Evolutionary conservation across 1,140 invertebrate genomes (phyloP), one percentile per base, ranked within the genome.

Genomic region (Temnothorax nylanderi): DNA sequence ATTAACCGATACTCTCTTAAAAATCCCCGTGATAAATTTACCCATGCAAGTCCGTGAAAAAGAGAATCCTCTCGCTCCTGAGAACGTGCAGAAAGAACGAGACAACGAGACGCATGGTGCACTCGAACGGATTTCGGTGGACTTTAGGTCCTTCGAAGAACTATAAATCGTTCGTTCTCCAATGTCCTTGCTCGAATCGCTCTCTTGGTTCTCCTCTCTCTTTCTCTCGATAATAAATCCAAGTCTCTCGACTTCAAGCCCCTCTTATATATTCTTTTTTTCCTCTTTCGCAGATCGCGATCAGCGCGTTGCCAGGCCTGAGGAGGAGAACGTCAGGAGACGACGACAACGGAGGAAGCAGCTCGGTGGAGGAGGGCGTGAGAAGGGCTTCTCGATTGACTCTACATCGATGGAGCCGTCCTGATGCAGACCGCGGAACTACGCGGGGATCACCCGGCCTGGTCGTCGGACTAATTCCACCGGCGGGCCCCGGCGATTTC

Each of bases 341-440:
- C 37, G 51, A 34, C 49, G n/a, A 78, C 41, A 58, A 32, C 47
- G 69, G 69, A 74, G 44, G 34, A 47, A 49, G 60, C 54, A 26
- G 37, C 26, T 47, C 71, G n/a, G 13, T 11, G 11, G 62, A 69
- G 49, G 10, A 54, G 37, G 65, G 34, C 54, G 64, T 86, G 69
- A 67, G 64, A 49, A 34, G 8, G 72, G 56, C 72, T 72, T 82
- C 65, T 44, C 74, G 76, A 71, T 88, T 49, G 72, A 37, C n/a
- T 87, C 62, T 69, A 88, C 85, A 90, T 90, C 91, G 88, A 93
- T 93, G 92, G 87, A 88, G 87, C 89, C 89, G 62, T 91, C 91
- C 74, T 93, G 90, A 93, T 93, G 93, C 89, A 89, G 89, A 85
- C 88, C 82, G 88, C 49, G 85, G 87, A 90, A 80, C 78, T 92